phyloP scores from a whole-genome alignment of 2,113 vertebrate species.

The Vulpes vulpes region DNA sequence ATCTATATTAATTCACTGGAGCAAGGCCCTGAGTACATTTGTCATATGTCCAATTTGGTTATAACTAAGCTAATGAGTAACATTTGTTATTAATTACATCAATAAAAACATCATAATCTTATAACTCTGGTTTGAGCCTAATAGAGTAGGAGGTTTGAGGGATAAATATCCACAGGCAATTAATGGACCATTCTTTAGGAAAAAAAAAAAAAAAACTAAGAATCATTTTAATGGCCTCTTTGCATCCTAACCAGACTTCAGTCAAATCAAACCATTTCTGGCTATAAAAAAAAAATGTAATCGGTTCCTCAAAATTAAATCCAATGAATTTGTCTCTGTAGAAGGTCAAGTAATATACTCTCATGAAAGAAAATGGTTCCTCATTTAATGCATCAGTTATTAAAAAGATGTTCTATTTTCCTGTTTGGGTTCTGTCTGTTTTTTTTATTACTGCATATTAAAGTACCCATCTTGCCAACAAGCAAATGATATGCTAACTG shows the following conservation, averaged over 20 bases:
- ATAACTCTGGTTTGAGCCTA: slow-evolving; percentile 30
- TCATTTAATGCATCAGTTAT: too few relatives aligned
- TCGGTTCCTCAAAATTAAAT: slow-evolving; percentile 77
- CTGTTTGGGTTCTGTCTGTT: too few relatives aligned
- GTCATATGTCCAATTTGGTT: slow-evolving; percentile 60
- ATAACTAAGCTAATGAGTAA: slow-evolving; percentile 61
- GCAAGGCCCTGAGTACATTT: slow-evolving; percentile 64
- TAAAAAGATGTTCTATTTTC: too few relatives aligned
- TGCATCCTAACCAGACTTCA: slow-evolving; percentile 63
- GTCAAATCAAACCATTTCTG: slow-evolving; percentile 69
- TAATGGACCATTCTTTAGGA: slow-evolving; percentile 54
- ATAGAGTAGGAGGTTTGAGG: slow-evolving; percentile 68
- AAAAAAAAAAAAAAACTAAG: slow-evolving; percentile 59
- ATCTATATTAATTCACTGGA: slow-evolving; percentile 70
- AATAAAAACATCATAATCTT: slow-evolving; percentile 72
- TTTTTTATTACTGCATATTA: too few relatives aligned
- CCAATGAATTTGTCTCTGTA: slow-evolving; percentile 66
- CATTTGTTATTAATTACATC: too few relatives aligned
- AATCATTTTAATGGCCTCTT: slow-evolving; percentile 70
- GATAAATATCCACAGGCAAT: slow-evolving; percentile 69
- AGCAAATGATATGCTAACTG: too few relatives aligned
- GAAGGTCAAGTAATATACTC: slow-evolving; percentile 78
- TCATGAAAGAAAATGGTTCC: too few relatives aligned
- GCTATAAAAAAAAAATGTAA: slow-evolving; percentile 65
- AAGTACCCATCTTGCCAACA: too few relatives aligned